phyloP scores from a whole-genome alignment of 1,140 invertebrate genomes.

The Cataglyphis hispanica region DNA sequence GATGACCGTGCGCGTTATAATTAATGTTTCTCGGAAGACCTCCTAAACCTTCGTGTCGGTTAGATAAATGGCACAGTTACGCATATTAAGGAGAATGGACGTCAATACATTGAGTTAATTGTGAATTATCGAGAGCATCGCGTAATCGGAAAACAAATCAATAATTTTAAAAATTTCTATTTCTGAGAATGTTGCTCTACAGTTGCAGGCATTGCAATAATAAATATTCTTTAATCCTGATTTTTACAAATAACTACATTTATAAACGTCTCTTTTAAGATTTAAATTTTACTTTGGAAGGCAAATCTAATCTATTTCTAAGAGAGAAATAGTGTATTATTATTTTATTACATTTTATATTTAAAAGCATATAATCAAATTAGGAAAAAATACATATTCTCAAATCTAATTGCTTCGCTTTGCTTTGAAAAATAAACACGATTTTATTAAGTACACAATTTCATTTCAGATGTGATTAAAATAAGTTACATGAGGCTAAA shows the following conservation, averaged over 20 bases:
- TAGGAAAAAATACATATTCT: background rate
- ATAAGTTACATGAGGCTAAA: background rate
- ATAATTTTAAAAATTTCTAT: constrained; percentile 16
- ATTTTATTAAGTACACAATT: background rate
- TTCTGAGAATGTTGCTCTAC: background rate
- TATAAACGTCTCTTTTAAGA: background rate
- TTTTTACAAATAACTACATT: background rate
- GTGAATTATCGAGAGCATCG: constrained; percentile 26
- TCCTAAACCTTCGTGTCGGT: constrained; percentile 20
- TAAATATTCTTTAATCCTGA: background rate
- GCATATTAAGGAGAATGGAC: constrained; percentile 13
- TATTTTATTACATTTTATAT: background rate
- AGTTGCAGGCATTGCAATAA: background rate
- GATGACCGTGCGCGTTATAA: constrained; percentile 23
- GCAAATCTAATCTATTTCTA: background rate
- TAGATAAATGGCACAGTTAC: constrained; percentile 21
- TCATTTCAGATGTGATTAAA: background rate
- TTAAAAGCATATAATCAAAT: background rate
- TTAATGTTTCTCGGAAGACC: constrained; percentile 61
- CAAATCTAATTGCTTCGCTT: background rate
- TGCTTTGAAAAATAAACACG: background rate
- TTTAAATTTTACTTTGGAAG: background rate
- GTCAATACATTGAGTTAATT: constrained; percentile 1
- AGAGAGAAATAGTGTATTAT: background rate
- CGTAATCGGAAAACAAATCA: background rate